Base-by-base conservation (phyloP, 2,888 invertebrate genomes). In the Pandemis heparana region DNA sequence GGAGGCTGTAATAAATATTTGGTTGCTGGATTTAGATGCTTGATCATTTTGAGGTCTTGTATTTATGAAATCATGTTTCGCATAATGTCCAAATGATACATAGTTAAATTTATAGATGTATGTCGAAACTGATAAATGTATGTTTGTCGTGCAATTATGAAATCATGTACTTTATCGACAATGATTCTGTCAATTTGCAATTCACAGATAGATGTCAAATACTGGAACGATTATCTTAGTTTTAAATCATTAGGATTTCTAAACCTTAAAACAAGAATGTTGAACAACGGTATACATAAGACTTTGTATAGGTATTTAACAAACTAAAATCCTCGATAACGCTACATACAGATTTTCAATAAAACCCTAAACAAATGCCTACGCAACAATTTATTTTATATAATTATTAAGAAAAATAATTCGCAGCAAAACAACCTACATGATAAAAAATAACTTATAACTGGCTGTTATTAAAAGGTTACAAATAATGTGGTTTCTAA, bases 381-480 rank as follows among this genome's bases (percentile, higher is more conserved):
- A n/a, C 6, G 6, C 48, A 48, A 5, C n/a, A n/a, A 48, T 48
- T 48, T n/a, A 14, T 48, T 48, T 48, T n/a, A 48, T 3, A n/a
- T 48, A 16, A 53, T 18, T 2, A 53, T 53, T 12, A 53, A 56
- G 23, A 1, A 23, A 56, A 14, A 23, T 12, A 10, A 5, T 12
- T 23, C 23, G 23, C 56, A 23, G 56, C 56, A 23, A 53, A 23
- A 46, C 23, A 68, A 23, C 41, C 41, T 59, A 59, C 56, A 67
- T 43, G n/a, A 66, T 51, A n/a, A 39, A 63, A 48, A 32, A 2
- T 48, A 10, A 9, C 18, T 38, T 56, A 53, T 39, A 51, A 38
- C 16, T 71, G 64, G 64, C 64, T 71, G 64, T 64, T 71, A 61
- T 69, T 12, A 46, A 56, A 38, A 32, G 41, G 63, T 63, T 73